A percentile compares a stretch with the other conserved stretches of the same genome.
Conservation (phyloP, 2,113 vertebrate species). For the Pelecanoides urinatrix region DNA sequence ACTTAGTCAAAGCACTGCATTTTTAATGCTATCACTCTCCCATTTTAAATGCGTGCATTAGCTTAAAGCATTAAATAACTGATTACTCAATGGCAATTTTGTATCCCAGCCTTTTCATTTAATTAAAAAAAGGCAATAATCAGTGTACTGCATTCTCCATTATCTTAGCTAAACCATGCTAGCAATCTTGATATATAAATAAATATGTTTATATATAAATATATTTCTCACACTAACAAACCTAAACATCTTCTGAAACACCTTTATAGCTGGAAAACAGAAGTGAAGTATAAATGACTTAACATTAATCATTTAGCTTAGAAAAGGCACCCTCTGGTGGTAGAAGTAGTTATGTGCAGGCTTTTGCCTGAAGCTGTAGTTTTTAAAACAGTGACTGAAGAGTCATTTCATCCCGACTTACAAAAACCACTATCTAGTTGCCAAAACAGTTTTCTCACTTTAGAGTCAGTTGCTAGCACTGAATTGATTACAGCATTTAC, state of each 20-base stretch:
- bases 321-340: constrained; percentile 38
- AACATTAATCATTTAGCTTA: neutral
- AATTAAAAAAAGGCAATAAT: neutral
- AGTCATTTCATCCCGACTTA: neutral
- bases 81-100: neutral
- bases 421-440: neutral
- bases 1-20: neutral
- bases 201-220: neutral
- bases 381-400: neutral
- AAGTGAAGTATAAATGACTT: neutral
- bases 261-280: neutral
- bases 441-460: neutral
- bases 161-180: neutral
- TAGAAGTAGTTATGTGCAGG: neutral
- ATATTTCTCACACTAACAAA: neutral
- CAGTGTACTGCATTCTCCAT: neutral
- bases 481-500: fast-evolving
- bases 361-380: neutral
- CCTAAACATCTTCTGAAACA: neutral
- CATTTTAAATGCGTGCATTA: neutral
- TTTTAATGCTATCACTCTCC: neutral
- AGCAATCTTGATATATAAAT: neutral
- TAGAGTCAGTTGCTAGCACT: neutral
- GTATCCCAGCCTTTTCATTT: neutral
- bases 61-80: neutral